Conservation (phyloP, 2,113 vertebrate species). For the Thinocorus orbignyianus region DNA sequence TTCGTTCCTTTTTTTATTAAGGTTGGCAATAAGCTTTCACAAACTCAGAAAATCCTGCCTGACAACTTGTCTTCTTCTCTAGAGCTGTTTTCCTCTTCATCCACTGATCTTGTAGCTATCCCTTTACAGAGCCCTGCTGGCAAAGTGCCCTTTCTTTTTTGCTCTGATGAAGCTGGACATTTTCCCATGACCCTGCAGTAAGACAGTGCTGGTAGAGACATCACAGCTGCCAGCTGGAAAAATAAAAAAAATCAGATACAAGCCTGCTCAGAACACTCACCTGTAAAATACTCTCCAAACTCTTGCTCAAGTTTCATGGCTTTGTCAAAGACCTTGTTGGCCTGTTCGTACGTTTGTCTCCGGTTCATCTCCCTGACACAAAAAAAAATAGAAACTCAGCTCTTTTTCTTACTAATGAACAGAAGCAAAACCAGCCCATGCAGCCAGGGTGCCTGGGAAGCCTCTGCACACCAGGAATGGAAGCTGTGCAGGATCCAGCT, state of each 20-base stretch:
- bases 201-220: not conserved
- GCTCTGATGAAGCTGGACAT: not conserved
- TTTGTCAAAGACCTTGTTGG: constrained; percentile 98
- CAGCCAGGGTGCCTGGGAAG: not conserved
- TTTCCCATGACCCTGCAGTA: not conserved
- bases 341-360: constrained; percentile 97
- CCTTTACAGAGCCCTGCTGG: not conserved
- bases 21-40: not conserved
- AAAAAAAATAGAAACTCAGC: not conserved
- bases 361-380: constrained; percentile 95
- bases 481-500: not conserved
- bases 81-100: not conserved
- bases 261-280: constrained; percentile 67
- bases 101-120: not conserved
- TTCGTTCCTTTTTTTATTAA: not conserved
- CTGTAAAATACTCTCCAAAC: constrained; percentile 99
- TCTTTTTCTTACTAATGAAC: not conserved
- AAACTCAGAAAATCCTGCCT: constrained; percentile 7
- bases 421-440: not conserved
- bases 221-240: not conserved
- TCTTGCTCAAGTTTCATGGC: constrained; percentile 98
- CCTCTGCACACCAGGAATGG: not conserved
- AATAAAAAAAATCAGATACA: not conserved
- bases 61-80: not conserved
- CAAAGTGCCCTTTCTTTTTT: not conserved